Percentiles rank a stretch among this genome's conserved stretches.
Evolutionary conservation across 2,113 vertebrate species (phyloP).

Genomic region (Syngnathoides biaculeatus): DNA sequence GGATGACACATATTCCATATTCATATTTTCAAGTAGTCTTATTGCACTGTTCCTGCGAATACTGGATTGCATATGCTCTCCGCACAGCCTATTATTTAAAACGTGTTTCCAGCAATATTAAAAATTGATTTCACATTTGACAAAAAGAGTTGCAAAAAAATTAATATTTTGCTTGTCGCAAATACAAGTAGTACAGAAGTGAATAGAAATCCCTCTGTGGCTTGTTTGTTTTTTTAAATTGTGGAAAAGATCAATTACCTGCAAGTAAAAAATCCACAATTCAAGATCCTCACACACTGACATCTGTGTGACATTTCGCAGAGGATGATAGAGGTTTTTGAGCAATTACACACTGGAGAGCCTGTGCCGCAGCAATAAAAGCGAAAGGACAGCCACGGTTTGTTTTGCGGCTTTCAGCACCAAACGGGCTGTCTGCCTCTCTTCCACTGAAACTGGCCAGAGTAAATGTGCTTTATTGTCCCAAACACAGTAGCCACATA

Average conservation of each 20-base stretch:
- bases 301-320: slow-evolving; percentile 50
- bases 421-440: slow-evolving; percentile 23
- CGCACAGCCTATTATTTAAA: too few relatives aligned
- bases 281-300: slow-evolving; percentile 20
- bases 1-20: not conserved
- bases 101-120: too few relatives aligned
- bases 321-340: slow-evolving; percentile 33
- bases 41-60: slow-evolving; percentile 1
- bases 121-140: not conserved
- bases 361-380: slow-evolving; percentile 27
- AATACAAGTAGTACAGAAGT: not conserved
- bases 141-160: not conserved
- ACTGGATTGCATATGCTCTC: not conserved
- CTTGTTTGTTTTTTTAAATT: not conserved
- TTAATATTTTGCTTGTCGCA: not conserved
- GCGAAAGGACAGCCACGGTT: slow-evolving; percentile 27
- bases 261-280: slow-evolving; percentile 11
- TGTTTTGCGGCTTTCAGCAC: slow-evolving; percentile 32
- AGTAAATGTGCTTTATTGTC: slow-evolving; percentile 2
- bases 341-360: slow-evolving; percentile 43
- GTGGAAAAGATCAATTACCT: not conserved
- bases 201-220: not conserved
- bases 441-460: slow-evolving; percentile 5
- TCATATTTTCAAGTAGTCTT: not conserved
- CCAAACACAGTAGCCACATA: not conserved